Percentiles rank a stretch among this genome's conserved stretches.
These are phyloP conservation scores for Papilio xuthus DNA, from an alignment of 1,140 invertebrate species.

Conservation along the genomic window DNA sequence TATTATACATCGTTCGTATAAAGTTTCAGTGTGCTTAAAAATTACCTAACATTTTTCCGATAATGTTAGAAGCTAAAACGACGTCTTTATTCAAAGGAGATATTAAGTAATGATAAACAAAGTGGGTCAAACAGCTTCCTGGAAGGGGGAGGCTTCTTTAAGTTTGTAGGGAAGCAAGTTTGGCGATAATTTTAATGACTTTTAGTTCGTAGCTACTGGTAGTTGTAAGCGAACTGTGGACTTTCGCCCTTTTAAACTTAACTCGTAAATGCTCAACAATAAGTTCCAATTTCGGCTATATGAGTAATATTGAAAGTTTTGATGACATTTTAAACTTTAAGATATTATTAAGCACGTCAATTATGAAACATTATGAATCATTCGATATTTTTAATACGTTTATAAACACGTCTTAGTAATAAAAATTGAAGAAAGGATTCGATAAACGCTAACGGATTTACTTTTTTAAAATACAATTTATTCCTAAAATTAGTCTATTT, in stretches of 20 bases:
- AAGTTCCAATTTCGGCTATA: neutral
- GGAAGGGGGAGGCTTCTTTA: constrained; percentile 28
- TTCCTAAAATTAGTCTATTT: too few species aligned
- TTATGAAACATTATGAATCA: neutral
- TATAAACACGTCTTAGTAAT: too few species aligned
- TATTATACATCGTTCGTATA: neutral
- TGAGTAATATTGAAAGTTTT: neutral
- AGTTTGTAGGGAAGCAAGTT: constrained; percentile 42
- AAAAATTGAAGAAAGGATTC: too few species aligned
- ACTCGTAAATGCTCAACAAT: constrained; percentile 17
- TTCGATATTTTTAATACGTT: too few species aligned
- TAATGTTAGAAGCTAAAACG: constrained; percentile 28
- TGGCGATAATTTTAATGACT: constrained; percentile 57
- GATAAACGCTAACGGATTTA: too few species aligned
- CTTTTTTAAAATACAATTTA: too few species aligned
- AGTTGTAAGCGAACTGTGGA: constrained; percentile 20
- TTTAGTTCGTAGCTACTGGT: constrained; percentile 46
- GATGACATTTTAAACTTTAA: neutral
- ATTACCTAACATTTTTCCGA: constrained; percentile 20
- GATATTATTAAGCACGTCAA: neutral
- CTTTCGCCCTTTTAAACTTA: constrained; percentile 25
- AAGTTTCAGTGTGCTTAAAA: neutral
- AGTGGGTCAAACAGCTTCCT: constrained; percentile 48
- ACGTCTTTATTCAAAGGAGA: constrained; percentile 25
- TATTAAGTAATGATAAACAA: constrained; percentile 42